Conservation (phyloP, 2,113 vertebrate genomes). For the Lanius ludovicianus region DNA sequence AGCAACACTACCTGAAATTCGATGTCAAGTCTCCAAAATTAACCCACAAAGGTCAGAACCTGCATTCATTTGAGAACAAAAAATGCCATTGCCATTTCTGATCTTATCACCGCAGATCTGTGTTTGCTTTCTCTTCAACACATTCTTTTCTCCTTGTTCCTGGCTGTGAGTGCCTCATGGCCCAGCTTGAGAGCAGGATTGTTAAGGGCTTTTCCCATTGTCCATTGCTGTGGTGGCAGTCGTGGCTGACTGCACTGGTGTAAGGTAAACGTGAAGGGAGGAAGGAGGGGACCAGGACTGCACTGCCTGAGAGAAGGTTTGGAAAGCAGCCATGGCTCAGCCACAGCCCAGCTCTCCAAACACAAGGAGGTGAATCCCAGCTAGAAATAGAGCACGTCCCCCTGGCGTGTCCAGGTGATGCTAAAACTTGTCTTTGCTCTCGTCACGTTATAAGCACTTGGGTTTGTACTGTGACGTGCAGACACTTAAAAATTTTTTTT, state of each 20-base stretch:
- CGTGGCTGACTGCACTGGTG: background rate
- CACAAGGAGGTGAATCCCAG: background rate
- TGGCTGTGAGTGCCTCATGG: background rate
- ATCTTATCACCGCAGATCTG: background rate
- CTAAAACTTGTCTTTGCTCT: background rate
- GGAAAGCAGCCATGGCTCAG: background rate
- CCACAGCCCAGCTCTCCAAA: background rate
- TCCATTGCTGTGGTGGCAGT: background rate
- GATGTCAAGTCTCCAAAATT: background rate
- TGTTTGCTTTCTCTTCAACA: background rate
- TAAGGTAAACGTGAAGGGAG: background rate
- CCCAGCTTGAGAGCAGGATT: background rate
- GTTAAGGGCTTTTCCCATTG: background rate
- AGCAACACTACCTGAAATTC: background rate
- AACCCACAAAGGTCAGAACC: background rate
- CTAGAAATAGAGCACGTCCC: background rate
- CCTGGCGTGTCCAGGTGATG: background rate
- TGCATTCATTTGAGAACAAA: background rate
- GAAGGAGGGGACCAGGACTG: background rate
- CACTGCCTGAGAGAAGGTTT: background rate
- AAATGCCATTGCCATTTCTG: background rate
- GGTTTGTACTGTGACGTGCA: background rate
- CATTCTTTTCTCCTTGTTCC: background rate
- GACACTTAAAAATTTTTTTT: background rate
- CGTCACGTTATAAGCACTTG: background rate